Base-by-base conservation (phyloP, 2,888 invertebrate genomes). In the Eupithecia subumbrata region DNA sequence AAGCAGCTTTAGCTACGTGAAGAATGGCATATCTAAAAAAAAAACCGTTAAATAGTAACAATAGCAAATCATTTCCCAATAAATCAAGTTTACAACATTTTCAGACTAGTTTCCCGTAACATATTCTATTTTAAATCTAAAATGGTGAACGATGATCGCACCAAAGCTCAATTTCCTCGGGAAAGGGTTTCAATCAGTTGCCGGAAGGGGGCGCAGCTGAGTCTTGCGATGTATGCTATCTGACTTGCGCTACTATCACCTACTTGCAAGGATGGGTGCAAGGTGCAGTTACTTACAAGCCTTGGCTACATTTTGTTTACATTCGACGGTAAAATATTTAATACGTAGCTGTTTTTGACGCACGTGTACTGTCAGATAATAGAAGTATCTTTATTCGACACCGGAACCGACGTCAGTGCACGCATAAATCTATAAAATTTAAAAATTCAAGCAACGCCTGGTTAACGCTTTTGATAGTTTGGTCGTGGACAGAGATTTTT, bases 181-280 rank as follows among this genome's bases (percentile, higher is more conserved):
- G 60, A 60, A 60, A 25, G 25, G 12, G 60, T 60, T 60, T 60
- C 5, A 25, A 11, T 25, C 5, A 14, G 22, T 12, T 25, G 60
- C 25, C 60, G 60, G 60, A 60, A 60, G 60, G 60, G 48, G 60
- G 60, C 14, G 60, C 60, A 60, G 60, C 60, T 5, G 25, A 60
- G 60, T 14, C 22, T 1, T 56, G 1, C 22, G 56, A 56, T 60
- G 60, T 60, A 25, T 25, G 56, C 56, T 22, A 60, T 25, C 60
- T 60, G 60, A 25, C 22, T 56, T 9, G 9, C n/a, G 8, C n/a
- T 52, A 5, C 56, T 12, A 56, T 22, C 56, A 56, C 56, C 25
- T 60, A 25, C 25, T 22, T 25, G 25, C 60, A 22, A 56, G 22
- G 25, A 60, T 60, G 25, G 12, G 4, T 60, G 22, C 14, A 60